phyloP scores from a whole-genome alignment of 2,797 vertebrate species.

The Borostomias antarcticus region DNA sequence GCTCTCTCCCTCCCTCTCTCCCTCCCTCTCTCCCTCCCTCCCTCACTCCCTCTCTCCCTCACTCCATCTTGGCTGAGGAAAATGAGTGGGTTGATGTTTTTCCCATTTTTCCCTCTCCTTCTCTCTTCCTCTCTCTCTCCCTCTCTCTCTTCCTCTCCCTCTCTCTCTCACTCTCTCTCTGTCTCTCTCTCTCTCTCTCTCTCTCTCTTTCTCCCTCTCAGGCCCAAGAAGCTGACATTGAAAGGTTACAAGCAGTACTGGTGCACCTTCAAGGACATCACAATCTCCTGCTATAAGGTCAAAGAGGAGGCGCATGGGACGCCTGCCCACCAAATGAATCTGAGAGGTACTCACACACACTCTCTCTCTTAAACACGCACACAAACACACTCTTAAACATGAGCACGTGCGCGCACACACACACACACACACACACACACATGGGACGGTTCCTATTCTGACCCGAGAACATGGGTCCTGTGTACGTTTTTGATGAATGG shows the following conservation, averaged over 20 bases:
- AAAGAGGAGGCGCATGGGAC: conserved; percentile 94
- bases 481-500: conserved; percentile 21
- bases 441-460: conserved; percentile 13
- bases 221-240: conserved; percentile 97
- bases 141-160: conserved; percentile 9
- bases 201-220: conserved; percentile 50
- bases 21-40: conserved; percentile 3
- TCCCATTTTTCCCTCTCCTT: too few species aligned
- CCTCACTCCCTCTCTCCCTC: conserved; percentile 14
- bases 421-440: conserved; percentile 1
- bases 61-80: conserved; percentile 31
- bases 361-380: conserved; percentile 2
- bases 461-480: neutral
- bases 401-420: neutral
- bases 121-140: conserved; percentile 11
- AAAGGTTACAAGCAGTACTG: conserved; percentile 99
- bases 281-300: conserved; percentile 98
- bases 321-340: conserved; percentile 95
- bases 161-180: conserved; percentile 18
- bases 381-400: conserved; percentile 11
- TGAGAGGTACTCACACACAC: conserved; percentile 82
- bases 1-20: conserved; percentile 7
- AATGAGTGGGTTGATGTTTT: neutral
- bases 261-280: conserved; percentile 99
- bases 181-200: conserved; percentile 9